Base-by-base conservation (phyloP, 2,888 invertebrate species). In the Protonemura montana region DNA sequence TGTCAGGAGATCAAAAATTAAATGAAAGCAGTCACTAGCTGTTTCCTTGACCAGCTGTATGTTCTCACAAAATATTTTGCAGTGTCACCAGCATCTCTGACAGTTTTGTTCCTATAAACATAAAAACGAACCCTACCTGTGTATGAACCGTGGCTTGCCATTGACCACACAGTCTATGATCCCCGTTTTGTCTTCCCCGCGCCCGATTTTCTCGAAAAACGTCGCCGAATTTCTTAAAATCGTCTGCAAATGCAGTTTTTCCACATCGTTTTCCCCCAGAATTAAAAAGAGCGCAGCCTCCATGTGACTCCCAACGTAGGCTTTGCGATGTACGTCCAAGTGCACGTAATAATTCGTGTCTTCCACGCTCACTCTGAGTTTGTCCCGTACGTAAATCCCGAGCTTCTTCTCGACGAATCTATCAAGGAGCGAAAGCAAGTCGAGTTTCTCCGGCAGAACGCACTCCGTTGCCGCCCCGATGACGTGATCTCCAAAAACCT, bases 111-210 rank as follows among this genome's bases (percentile, higher is more conserved):
- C 5, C 35, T 35, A 3, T 35, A 35, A 35, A 35, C 35, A 3
- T 35, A 3, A 6, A 3, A 35, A 35, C 35, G 35, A 35, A 6
- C 86, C 86, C 26, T 10, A 27, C 28, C 85, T 76, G 59, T 87
- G 87, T 16, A 87, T 81, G 41, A 87, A 87, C 5, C 81, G 27
- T 16, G 87, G 85, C 30, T 78, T 83, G 5, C 80, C 82, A 84
- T 86, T 82, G 16, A 27, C 85, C 3, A 86, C 30, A 13, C 84
- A 25, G 10, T 78, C 59, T 16, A 87, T 77, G 76, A 86, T 86
- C 6, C 87, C 87, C 0, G 85, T 86, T 29, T 85, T 86, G 16
- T 86, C 86, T 29, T 82, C 76, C 16, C 87, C 86, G 41, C 81
- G 25, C 16, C 26, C 76, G 27, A 87, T 28, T 5, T 82, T 82